Percentiles rank a stretch among this genome's conserved stretches.
Conservation (phyloP, 2,797 vertebrate species). For the Pampus argenteus region DNA sequence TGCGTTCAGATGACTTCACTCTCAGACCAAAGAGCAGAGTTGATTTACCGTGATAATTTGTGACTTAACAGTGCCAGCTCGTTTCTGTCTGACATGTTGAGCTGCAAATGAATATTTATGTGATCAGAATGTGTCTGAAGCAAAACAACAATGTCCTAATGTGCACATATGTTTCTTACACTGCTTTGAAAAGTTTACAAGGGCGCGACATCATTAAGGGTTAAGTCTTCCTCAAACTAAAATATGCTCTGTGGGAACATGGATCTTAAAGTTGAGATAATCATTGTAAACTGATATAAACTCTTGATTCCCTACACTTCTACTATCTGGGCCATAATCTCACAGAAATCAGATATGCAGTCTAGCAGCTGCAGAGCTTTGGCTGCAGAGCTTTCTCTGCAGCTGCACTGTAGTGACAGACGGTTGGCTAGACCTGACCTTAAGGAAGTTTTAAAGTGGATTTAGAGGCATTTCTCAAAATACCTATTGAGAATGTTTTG, state of each 20-base stretch:
- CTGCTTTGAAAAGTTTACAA: not conserved
- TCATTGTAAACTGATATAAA: slow-evolving; percentile 48
- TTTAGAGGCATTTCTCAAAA: slow-evolving; percentile 28
- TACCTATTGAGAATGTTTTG: not conserved
- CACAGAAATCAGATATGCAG: slow-evolving; percentile 18
- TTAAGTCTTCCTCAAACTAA: slow-evolving; percentile 1
- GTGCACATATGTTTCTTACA: slow-evolving; percentile 14
- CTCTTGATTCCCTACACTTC: slow-evolving; percentile 34
- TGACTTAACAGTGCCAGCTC: slow-evolving; percentile 9
- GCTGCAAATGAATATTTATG: not conserved
- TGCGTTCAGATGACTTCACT: not conserved
- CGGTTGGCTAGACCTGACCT: slow-evolving; percentile 4
- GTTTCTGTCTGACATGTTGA: slow-evolving; percentile 3
- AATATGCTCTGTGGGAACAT: slow-evolving; percentile 50
- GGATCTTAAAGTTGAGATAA: slow-evolving; percentile 3
- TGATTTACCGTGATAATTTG: slow-evolving; percentile 25
- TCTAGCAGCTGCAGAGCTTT: slow-evolving; percentile 57
- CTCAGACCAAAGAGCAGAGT: slow-evolving; percentile 39
- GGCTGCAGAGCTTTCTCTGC: slow-evolving; percentile 16
- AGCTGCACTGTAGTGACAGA: slow-evolving; percentile 44
- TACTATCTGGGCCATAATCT: slow-evolving; percentile 21
- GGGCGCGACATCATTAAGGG: not conserved
- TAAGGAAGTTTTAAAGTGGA: slow-evolving; percentile 20
- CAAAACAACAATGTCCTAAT: not conserved
- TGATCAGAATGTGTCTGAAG: not conserved